These are phyloP conservation scores for Hippasteria phrygiana DNA, from an alignment of 53 echinoderm and acorn worm species.

Conservation along the genomic window DNA sequence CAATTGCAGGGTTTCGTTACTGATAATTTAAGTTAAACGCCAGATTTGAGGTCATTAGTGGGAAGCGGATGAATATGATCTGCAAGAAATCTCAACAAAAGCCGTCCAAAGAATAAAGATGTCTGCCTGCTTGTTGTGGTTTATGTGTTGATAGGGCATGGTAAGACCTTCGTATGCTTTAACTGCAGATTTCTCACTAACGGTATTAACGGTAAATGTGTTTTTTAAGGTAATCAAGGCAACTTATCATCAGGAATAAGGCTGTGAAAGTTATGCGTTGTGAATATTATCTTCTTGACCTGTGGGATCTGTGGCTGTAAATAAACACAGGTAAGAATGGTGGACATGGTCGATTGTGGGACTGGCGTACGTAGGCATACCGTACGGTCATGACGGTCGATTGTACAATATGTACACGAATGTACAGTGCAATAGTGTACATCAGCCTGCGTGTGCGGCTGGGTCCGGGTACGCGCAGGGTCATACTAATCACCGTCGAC, in stretches of 20 bases:
- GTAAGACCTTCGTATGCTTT: conserved; percentile 8
- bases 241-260: conserved; percentile 20
- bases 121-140: conserved; percentile 69
- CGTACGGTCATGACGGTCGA: no score
- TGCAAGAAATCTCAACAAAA: conserved; percentile 68
- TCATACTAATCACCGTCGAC: no score
- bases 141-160: conserved; percentile 38
- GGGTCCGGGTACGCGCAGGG: no score
- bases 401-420: no score
- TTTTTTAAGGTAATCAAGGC: conserved; percentile 15
- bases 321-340: conserved; percentile 15
- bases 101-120: conserved; percentile 63
- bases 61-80: conserved; percentile 63
- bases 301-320: conserved; percentile 51
- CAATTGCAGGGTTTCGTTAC: neutral
- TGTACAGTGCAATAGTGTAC: no score
- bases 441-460: no score
- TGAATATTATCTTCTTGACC: conserved; percentile 30
- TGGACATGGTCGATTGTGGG: no score
- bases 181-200: conserved; percentile 24
- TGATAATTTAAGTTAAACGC: neutral
- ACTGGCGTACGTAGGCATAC: no score
- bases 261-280: conserved; percentile 49
- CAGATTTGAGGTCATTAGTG: neutral
- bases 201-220: neutral